A percentile compares a stretch with the other conserved stretches of the same genome.
phyloP scores from a whole-genome alignment of 2,113 vertebrate species.

The Haplochromis burtoni region DNA sequence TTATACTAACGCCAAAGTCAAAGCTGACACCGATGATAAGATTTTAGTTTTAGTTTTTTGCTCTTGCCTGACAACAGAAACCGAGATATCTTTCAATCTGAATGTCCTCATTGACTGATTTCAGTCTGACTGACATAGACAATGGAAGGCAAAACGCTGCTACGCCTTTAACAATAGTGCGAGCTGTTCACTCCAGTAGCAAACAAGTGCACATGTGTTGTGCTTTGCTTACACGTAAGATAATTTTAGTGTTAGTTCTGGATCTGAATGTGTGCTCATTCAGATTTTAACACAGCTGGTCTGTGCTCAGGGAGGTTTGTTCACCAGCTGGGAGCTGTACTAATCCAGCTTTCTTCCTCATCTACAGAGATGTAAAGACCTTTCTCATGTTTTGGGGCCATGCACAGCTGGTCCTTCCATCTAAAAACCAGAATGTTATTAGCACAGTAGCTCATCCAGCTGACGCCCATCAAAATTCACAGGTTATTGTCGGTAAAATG shows the following conservation, averaged over 20 bases:
- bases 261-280: rapidly evolving
- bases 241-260: not conserved
- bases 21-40: no score
- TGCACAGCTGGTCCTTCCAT: rapidly evolving
- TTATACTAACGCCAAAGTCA: not conserved
- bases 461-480: not conserved
- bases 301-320: not conserved
- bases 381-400: rapidly evolving
- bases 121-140: not conserved
- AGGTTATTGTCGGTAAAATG: not conserved
- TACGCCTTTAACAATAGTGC: not conserved
- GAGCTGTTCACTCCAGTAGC: rapidly evolving
- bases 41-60: not conserved
- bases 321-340: not conserved
- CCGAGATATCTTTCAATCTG: not conserved
- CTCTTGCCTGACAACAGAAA: not conserved
- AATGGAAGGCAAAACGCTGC: rapidly evolving
- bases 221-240: not conserved
- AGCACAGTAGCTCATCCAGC: not conserved
- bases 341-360: not conserved
- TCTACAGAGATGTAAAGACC: rapidly evolving
- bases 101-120: not conserved
- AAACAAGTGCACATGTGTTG: not conserved
- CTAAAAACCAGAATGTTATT: rapidly evolving
- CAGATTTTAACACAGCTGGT: not conserved